These are phyloP conservation scores for Scaptomyza polygonia DNA, from an alignment of 2,888 invertebrate genomes.

Conservation along the genomic window DNA sequence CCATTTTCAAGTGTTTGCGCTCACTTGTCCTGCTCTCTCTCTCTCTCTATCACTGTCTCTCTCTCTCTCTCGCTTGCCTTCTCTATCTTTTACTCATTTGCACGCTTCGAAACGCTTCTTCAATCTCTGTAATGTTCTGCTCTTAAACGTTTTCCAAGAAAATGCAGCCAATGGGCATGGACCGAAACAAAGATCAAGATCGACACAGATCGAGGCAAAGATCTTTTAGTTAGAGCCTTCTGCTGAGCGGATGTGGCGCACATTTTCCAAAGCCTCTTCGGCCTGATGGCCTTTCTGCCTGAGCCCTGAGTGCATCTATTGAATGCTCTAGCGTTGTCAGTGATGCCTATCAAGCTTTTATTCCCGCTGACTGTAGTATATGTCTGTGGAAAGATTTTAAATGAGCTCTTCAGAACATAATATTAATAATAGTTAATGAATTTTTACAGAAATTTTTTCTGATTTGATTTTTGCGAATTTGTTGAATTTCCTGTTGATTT, in stretches of 20 bases:
- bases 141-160: slow-evolving; percentile 75
- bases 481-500: too few species aligned
- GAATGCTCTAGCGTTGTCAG: background rate
- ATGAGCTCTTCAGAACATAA: too few species aligned
- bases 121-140: slow-evolving; percentile 53
- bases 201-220: slow-evolving; percentile 26
- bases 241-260: slow-evolving; percentile 69
- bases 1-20: slow-evolving; percentile 66
- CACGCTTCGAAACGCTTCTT: slow-evolving; percentile 52
- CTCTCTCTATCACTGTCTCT: background rate
- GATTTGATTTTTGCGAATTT: too few species aligned
- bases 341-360: background rate
- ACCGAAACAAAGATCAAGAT: slow-evolving; percentile 34
- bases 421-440: too few species aligned
- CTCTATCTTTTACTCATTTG: slow-evolving; percentile 39
- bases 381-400: background rate
- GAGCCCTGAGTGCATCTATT: slow-evolving; percentile 1
- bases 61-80: slow-evolving; percentile 5
- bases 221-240: slow-evolving; percentile 43
- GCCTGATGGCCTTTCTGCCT: slow-evolving; percentile 25
- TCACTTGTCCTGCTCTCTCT: slow-evolving; percentile 3
- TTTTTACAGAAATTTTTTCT: background rate
- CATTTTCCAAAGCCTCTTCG: slow-evolving; percentile 51
- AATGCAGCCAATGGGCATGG: slow-evolving; percentile 62
- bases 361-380: background rate